Conservation (phyloP, 1,140 invertebrate species). For the Dreissena rostriformis region DNA sequence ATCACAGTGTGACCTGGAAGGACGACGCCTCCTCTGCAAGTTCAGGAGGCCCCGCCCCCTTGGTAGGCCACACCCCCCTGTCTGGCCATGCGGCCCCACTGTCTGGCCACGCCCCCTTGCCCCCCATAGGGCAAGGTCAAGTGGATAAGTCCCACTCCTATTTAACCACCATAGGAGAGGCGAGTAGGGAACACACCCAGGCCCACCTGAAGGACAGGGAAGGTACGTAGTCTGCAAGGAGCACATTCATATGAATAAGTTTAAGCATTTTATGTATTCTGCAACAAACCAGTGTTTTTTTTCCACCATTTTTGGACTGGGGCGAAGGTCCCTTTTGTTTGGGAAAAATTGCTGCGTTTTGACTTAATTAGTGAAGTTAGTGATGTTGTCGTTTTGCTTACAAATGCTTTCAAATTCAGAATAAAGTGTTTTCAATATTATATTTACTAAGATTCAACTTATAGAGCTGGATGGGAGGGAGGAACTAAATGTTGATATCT, state of each 20-base stretch:
- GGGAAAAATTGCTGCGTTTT: too few relatives aligned
- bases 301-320: neutral
- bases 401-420: too few relatives aligned
- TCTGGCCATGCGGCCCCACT: neutral
- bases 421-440: too few relatives aligned
- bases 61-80: neutral
- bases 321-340: too few relatives aligned
- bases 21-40: conserved; percentile 41
- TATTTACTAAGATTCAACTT: too few relatives aligned
- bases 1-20: conserved; percentile 10
- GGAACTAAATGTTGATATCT: too few relatives aligned
- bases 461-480: too few relatives aligned
- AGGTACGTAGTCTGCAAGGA: neutral
- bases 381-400: too few relatives aligned
- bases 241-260: too few relatives aligned
- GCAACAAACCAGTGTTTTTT: neutral
- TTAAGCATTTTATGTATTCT: neutral
- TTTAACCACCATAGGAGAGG: conserved; percentile 72
- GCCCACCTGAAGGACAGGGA: conserved; percentile 25
- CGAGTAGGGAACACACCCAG: conserved; percentile 72
- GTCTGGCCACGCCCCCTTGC: conserved; percentile 23
- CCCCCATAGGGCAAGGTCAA: conserved; percentile 39
- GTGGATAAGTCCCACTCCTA: conserved; percentile 27
- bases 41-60: neutral
- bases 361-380: too few relatives aligned